Conservation (phyloP, 2,113 vertebrate species). For the Tursiops truncatus region DNA sequence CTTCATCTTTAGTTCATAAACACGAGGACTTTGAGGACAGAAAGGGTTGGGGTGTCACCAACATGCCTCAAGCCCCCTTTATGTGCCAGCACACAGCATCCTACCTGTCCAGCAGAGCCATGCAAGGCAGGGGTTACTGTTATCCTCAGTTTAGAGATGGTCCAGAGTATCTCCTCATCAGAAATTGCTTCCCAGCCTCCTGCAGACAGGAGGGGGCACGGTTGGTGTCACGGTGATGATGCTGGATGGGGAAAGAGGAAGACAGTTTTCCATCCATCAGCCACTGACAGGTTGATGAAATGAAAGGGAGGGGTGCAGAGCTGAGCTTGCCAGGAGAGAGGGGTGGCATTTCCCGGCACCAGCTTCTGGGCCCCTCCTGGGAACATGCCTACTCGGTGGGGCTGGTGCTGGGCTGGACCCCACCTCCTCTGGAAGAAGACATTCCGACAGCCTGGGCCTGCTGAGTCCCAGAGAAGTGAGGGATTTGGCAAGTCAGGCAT, state of each 20-base stretch:
- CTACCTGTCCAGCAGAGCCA: rapidly evolving
- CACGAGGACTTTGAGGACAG: background rate
- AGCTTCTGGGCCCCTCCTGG: background rate
- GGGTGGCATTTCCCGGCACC: background rate
- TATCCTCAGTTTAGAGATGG: background rate
- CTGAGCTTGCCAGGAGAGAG: background rate
- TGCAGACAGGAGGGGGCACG: background rate
- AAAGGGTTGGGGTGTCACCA: background rate
- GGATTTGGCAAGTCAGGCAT: background rate
- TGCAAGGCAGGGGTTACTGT: rapidly evolving
- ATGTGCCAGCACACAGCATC: rapidly evolving
- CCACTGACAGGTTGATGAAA: conserved; percentile 73
- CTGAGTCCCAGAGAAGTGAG: background rate
- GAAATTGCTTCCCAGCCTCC: conserved; percentile 10
- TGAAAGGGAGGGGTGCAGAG: background rate
- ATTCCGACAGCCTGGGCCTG: background rate
- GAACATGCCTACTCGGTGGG: background rate
- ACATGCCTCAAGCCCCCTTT: background rate
- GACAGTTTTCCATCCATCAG: background rate
- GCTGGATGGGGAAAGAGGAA: background rate
- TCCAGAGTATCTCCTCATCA: rapidly evolving
- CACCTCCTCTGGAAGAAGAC: background rate
- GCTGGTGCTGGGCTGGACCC: background rate
- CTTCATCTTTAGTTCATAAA: background rate
- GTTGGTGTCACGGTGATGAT: rapidly evolving